These are phyloP conservation scores for Clanis bilineata DNA, from an alignment of 2,888 invertebrate species.

Conservation along the genomic window DNA sequence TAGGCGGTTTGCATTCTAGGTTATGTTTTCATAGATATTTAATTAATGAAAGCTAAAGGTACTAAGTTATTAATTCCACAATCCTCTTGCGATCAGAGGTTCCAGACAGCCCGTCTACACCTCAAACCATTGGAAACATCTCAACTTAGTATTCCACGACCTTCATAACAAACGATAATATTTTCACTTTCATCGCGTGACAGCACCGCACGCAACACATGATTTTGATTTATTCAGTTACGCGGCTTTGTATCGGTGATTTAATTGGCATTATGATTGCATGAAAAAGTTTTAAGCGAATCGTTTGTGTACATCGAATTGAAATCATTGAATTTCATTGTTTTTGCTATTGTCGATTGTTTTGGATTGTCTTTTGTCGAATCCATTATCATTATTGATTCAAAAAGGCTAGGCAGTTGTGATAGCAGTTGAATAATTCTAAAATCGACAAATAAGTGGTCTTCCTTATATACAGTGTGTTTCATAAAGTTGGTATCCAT, in stretches of 20 bases:
- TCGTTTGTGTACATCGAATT: slow-evolving; percentile 14
- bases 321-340: slow-evolving; percentile 15
- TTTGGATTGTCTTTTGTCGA: background rate
- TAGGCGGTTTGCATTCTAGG: too few relatives aligned
- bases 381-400: too few relatives aligned
- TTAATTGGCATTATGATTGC: slow-evolving; percentile 50
- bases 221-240: slow-evolving; percentile 58
- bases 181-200: slow-evolving; percentile 65
- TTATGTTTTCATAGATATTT: too few relatives aligned
- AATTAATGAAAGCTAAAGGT: too few relatives aligned
- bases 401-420: too few relatives aligned
- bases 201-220: slow-evolving; percentile 57
- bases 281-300: slow-evolving; percentile 26
- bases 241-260: slow-evolving; percentile 42
- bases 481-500: too few relatives aligned
- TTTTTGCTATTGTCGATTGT: slow-evolving; percentile 2
- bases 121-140: slow-evolving; percentile 28
- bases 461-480: too few relatives aligned
- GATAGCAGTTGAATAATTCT: too few relatives aligned
- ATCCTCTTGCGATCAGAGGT: too few relatives aligned
- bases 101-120: background rate
- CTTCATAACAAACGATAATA: slow-evolving; percentile 35
- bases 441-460: too few relatives aligned
- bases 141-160: slow-evolving; percentile 51
- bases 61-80: too few relatives aligned